These are phyloP conservation scores for Callorhinus ursinus DNA, from an alignment of 2,113 vertebrate species.

Conservation along the genomic window DNA sequence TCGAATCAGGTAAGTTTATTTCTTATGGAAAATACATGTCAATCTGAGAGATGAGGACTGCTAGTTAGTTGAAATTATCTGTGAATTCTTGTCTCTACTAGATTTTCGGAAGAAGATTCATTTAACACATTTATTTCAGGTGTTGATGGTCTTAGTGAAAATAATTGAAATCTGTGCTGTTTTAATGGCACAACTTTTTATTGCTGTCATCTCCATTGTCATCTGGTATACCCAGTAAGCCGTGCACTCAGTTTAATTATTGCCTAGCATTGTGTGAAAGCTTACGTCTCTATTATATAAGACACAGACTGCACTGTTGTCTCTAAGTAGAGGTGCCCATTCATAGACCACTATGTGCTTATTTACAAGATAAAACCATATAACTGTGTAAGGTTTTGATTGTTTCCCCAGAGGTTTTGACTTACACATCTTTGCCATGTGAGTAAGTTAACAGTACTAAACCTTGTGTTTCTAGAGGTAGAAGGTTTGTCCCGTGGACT, in stretches of 20 bases:
- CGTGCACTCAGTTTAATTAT: not conserved
- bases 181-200: not conserved
- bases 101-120: constrained; percentile 15
- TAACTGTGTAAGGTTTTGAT: not conserved
- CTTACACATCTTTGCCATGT: not conserved
- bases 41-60: not conserved
- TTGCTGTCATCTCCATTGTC: not conserved
- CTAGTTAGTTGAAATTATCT: not conserved
- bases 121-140: constrained; percentile 43
- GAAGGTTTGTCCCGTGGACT: not conserved
- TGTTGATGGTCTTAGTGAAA: constrained; percentile 8
- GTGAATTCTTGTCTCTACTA: not conserved
- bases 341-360: not conserved
- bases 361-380: not conserved
- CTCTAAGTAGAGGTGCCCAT: not conserved
- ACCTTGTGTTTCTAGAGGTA: not conserved
- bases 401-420: not conserved
- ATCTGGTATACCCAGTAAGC: not conserved
- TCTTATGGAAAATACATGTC: constrained; percentile 7
- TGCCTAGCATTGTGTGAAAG: not conserved
- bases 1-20: constrained; percentile 7
- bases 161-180: not conserved
- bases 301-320: not conserved
- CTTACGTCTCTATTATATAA: not conserved
- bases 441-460: not conserved